These are phyloP conservation scores for Galeopterus variegatus DNA, from an alignment of 2,113 vertebrate species.

Conservation along the genomic window DNA sequence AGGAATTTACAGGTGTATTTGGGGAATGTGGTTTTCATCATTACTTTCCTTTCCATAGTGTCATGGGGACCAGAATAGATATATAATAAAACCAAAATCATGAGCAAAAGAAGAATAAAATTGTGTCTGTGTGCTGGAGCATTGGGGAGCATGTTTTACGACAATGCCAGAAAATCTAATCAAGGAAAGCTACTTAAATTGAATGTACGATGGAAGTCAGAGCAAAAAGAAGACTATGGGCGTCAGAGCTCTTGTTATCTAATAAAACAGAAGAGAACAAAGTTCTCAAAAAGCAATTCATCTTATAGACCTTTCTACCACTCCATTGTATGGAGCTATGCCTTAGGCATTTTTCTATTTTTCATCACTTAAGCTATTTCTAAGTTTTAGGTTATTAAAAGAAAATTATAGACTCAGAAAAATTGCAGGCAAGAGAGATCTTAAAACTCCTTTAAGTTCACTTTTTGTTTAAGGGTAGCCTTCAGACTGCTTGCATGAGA, in stretches of 20 bases:
- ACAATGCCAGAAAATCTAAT: background rate
- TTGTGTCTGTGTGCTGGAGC: background rate
- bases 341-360: background rate
- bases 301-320: background rate
- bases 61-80: background rate
- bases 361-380: background rate
- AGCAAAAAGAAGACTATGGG: background rate
- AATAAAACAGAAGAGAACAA: background rate
- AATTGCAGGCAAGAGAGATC: background rate
- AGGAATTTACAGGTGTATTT: background rate
- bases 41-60: background rate
- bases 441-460: background rate
- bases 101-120: background rate
- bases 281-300: background rate
- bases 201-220: background rate
- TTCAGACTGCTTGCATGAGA: background rate
- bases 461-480: background rate
- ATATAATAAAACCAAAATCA: background rate
- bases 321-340: background rate
- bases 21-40: background rate
- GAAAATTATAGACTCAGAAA: background rate
- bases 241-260: background rate
- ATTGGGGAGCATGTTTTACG: background rate
- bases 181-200: background rate
- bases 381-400: constrained; percentile 3